A percentile compares a stretch with the other conserved stretches of the same genome.
Evolutionary conservation across 2,113 vertebrate species (phyloP).

Genomic region (Cyanoliseus patagonus): DNA sequence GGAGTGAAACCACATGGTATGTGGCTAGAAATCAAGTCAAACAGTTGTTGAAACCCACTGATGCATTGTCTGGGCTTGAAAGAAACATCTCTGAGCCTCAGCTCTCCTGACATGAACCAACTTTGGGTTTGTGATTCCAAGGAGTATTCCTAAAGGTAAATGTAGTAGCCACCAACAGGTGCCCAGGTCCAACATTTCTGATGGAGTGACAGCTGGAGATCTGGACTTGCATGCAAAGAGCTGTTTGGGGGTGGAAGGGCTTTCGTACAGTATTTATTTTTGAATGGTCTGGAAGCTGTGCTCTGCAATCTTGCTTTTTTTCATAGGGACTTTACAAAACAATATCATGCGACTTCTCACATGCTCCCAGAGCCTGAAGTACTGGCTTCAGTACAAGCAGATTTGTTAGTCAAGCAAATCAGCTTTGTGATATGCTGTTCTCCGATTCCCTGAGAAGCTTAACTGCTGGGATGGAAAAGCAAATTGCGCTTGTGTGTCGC

Average conservation of each 20-base stretch:
- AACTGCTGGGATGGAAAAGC: not conserved
- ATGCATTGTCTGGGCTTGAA: not conserved
- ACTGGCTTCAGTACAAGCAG: constrained; percentile 18
- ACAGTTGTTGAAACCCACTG: not conserved
- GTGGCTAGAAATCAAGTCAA: not conserved
- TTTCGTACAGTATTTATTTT: not conserved
- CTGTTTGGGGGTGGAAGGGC: not conserved
- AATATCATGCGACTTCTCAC: constrained; percentile 41
- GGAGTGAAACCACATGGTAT: not conserved
- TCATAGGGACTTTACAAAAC: not conserved
- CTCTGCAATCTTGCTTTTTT: not conserved
- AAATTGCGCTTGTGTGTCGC: not conserved
- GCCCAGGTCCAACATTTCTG: not conserved
- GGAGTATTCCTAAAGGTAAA: not conserved
- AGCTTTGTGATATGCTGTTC: not conserved
- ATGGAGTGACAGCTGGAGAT: not conserved
- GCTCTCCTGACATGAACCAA: not conserved
- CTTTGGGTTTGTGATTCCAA: not conserved
- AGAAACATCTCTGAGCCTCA: not conserved
- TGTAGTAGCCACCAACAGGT: not conserved
- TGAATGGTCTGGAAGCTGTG: constrained; percentile 11
- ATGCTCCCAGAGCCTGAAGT: constrained; percentile 40
- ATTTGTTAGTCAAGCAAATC: constrained; percentile 10
- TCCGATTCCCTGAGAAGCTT: not conserved
- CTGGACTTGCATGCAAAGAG: not conserved